Percentiles rank a stretch among this genome's conserved stretches.
phyloP scores from a whole-genome alignment of 1,140 invertebrate genomes.

The Zaprionus ornatus region DNA sequence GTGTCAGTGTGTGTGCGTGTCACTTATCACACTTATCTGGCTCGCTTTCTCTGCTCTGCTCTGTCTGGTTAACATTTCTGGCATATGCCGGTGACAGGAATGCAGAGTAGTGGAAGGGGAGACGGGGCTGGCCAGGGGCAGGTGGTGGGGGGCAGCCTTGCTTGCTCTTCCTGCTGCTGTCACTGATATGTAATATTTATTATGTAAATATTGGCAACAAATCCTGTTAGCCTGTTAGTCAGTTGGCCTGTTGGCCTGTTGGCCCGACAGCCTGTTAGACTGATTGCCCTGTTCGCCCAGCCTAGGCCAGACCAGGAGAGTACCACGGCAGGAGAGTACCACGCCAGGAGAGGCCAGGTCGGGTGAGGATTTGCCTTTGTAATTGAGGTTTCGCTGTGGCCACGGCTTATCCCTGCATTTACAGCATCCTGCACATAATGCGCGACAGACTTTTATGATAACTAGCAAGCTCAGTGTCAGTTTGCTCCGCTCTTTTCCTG shows the following conservation, averaged over 20 bases:
- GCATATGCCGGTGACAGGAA: conserved; percentile 37
- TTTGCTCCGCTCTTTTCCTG: neutral
- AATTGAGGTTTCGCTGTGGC: conserved; percentile 32
- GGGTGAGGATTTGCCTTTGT: conserved; percentile 33
- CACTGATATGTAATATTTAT: conserved; percentile 75
- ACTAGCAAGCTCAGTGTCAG: conserved; percentile 6
- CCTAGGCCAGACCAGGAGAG: neutral
- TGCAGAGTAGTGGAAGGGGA: conserved; percentile 34
- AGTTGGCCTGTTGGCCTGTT: conserved; percentile 50
- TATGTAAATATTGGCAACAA: conserved; percentile 78
- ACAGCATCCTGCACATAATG: conserved; percentile 50
- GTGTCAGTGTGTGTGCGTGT: conserved; percentile 23
- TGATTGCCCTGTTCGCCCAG: conserved; percentile 43
- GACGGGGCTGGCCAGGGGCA: conserved; percentile 15
- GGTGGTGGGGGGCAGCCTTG: neutral
- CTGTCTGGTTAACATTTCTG: conserved; percentile 30
- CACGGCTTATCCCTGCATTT: conserved; percentile 37
- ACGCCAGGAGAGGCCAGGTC: neutral
- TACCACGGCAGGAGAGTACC: too few relatives aligned
- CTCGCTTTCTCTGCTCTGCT: neutral
- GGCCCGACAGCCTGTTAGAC: conserved; percentile 30
- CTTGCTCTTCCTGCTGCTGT: conserved; percentile 24
- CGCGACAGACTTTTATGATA: conserved; percentile 62
- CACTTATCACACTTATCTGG: conserved; percentile 50
- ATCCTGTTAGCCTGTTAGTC: conserved; percentile 46